Percentiles rank a stretch among this genome's conserved stretches.
phyloP scores from a whole-genome alignment of 1,140 invertebrate species.

The Scaptomyza graminum region DNA sequence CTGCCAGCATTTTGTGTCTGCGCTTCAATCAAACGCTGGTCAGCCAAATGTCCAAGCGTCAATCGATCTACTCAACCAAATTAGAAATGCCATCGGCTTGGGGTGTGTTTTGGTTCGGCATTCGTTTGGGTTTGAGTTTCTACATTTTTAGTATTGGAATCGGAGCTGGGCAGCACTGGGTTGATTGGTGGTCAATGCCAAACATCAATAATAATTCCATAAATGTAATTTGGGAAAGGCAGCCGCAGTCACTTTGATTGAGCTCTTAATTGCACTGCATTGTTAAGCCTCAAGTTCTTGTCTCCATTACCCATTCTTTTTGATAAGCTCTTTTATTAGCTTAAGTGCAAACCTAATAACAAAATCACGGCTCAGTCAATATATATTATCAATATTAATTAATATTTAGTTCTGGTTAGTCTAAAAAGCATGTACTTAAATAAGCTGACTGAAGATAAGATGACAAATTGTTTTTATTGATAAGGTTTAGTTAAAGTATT shows the following conservation, averaged over 20 bases:
- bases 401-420: neutral
- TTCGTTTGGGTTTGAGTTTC: neutral
- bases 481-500: too few species aligned
- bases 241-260: constrained; percentile 70
- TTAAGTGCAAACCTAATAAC: constrained; percentile 43
- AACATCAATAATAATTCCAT: constrained; percentile 82
- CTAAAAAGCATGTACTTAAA: neutral
- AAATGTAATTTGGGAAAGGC: constrained; percentile 76
- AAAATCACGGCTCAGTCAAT: neutral
- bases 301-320: constrained; percentile 1
- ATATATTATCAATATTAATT: neutral
- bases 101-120: constrained; percentile 5
- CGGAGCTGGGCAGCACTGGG: constrained; percentile 32
- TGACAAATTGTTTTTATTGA: too few species aligned
- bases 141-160: constrained; percentile 16
- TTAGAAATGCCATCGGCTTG: constrained; percentile 67
- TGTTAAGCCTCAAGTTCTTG: constrained; percentile 62
- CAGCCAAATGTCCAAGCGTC: constrained; percentile 48
- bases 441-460: too few species aligned
- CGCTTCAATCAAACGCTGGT: constrained; percentile 52
- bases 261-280: constrained; percentile 78
- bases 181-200: constrained; percentile 70
- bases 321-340: constrained; percentile 61
- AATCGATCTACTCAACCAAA: constrained; percentile 72
- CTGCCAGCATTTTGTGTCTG: constrained; percentile 76